These are phyloP conservation scores for Drepana falcataria DNA, from an alignment of 2,888 invertebrate genomes.

Conservation along the genomic window DNA sequence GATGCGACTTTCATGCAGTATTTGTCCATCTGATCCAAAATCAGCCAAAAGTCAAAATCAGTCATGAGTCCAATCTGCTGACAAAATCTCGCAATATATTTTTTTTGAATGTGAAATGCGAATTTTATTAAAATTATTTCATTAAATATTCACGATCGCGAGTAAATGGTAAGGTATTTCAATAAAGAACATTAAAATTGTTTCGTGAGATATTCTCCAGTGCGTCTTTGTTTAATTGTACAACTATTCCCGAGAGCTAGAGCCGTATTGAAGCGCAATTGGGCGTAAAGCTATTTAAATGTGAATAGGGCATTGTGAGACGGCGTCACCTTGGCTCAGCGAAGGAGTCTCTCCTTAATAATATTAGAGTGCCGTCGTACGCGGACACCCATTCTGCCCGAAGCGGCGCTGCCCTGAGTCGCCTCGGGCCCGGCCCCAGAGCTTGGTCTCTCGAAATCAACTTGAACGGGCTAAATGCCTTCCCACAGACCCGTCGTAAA, in stretches of 20 bases:
- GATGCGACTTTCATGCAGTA: no score
- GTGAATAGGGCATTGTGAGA: constrained; percentile 75
- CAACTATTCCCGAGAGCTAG: constrained; percentile 65
- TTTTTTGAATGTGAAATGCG: neutral
- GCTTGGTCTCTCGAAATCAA: constrained; percentile 36
- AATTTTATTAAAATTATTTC: neutral
- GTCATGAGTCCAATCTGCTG: no score
- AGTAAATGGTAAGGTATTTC: neutral
- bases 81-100: no score
- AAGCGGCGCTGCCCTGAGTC: constrained; percentile 34
- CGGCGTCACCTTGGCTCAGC: constrained; percentile 73
- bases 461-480: constrained; percentile 53
- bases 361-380: constrained; percentile 66
- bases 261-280: constrained; percentile 74
- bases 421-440: constrained; percentile 24
- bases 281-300: constrained; percentile 78
- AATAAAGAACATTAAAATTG: constrained; percentile 16
- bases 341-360: constrained; percentile 65
- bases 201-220: constrained; percentile 30
- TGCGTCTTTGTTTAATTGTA: constrained; percentile 68
- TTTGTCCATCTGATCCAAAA: no score
- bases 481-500: constrained; percentile 30
- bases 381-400: constrained; percentile 41
- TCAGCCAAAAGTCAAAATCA: no score
- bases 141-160: neutral